Evolutionary conservation across 2,113 vertebrate species (phyloP).

Genomic region (Dissostichus mawsoni): DNA sequence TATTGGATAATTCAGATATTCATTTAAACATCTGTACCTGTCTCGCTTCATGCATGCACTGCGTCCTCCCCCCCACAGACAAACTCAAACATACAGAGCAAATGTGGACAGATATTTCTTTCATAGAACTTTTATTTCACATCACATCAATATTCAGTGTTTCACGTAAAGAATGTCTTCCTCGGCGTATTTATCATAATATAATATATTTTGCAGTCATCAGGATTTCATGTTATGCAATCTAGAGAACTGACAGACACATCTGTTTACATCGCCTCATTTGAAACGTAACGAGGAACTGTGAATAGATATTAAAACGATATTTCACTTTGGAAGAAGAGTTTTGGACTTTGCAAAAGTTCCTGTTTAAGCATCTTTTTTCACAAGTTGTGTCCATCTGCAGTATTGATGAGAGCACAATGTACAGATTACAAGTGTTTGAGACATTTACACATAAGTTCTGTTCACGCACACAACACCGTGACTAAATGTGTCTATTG

Average conservation of each 20-base stretch:
- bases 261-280: conserved; percentile 6
- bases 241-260: not conserved
- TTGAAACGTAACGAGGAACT: conserved; percentile 26
- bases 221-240: conserved; percentile 25
- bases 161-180: conserved; percentile 39
- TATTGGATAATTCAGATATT: not conserved
- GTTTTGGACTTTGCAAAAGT: conserved; percentile 19
- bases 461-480: not conserved
- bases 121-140: conserved; percentile 59
- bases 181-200: conserved; percentile 28
- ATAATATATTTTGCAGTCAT: conserved; percentile 19
- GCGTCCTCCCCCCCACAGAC: not conserved
- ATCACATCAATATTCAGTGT: conserved; percentile 44
- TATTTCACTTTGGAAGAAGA: conserved; percentile 52
- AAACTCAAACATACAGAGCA: not conserved
- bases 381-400: not conserved
- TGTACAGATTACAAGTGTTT: not conserved
- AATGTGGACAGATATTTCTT: conserved; percentile 3
- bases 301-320: conserved; percentile 24
- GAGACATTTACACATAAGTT: not conserved
- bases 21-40: not conserved
- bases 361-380: not conserved
- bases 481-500: not conserved
- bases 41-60: not conserved
- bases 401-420: not conserved